Conservation (phyloP, 2,113 vertebrate genomes). For the Prunella himalayana region DNA sequence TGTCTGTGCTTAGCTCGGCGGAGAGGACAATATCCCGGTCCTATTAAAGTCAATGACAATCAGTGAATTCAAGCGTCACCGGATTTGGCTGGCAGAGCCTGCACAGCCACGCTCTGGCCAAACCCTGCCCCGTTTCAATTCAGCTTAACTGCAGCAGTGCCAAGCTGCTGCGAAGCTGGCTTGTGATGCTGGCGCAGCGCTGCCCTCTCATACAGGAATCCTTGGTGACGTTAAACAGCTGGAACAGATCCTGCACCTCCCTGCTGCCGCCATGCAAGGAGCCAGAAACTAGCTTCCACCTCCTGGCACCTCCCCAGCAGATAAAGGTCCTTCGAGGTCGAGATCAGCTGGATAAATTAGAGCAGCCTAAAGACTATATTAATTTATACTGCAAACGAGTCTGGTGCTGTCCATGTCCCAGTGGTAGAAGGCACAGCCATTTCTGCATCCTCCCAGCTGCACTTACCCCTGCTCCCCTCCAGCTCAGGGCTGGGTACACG, state of each 20-base stretch:
- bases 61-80: background rate
- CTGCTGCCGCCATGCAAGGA: background rate
- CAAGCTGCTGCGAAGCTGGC: background rate
- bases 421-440: background rate
- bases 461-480: background rate
- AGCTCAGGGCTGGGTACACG: background rate
- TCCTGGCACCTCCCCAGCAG: background rate
- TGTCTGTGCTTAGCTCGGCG: background rate
- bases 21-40: background rate
- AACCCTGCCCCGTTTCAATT: background rate
- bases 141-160: background rate
- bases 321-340: conserved; percentile 2
- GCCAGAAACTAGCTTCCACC: background rate
- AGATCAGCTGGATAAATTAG: background rate
- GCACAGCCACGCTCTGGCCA: background rate
- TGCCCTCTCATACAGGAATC: background rate
- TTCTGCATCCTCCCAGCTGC: background rate
- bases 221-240: conserved; percentile 19
- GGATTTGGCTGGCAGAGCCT: background rate
- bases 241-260: background rate
- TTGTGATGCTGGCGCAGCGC: background rate
- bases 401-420: background rate
- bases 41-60: conserved; percentile 3
- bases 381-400: background rate
- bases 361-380: background rate